Evolutionary conservation across 2,797 vertebrate genomes (phyloP).

Genomic region (Numenius phaeopus): DNA sequence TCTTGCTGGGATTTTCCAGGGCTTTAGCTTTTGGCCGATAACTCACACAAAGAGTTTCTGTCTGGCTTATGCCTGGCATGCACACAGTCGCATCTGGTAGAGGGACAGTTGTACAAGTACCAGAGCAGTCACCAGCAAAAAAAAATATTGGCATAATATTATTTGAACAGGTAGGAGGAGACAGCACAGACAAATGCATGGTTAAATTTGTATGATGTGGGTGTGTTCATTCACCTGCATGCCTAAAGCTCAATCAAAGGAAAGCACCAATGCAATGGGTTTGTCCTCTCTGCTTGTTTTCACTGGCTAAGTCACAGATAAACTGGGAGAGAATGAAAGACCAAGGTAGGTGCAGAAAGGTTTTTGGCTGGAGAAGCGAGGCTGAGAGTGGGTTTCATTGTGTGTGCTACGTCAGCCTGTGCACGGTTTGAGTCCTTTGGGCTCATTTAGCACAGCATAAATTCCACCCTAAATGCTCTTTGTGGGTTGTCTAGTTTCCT

Average conservation of each 20-base stretch:
- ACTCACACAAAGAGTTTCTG: not conserved
- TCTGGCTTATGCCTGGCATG: not conserved
- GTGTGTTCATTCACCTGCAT: not conserved
- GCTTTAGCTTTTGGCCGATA: not conserved
- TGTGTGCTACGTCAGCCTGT: not conserved
- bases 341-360: not conserved
- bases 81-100: not conserved
- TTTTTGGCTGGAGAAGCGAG: not conserved
- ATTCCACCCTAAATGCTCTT: slow-evolving; percentile 3
- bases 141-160: not conserved
- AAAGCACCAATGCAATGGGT: not conserved
- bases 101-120: not conserved
- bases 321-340: not conserved
- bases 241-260: not conserved
- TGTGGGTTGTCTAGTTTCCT: slow-evolving; percentile 25
- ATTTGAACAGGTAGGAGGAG: not conserved
- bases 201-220: not conserved
- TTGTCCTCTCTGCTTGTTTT: not conserved
- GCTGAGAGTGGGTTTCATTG: not conserved
- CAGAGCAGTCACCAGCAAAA: not conserved
- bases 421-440: not conserved
- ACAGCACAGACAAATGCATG: not conserved
- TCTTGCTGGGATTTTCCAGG: not conserved
- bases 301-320: not conserved
- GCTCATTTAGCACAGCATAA: slow-evolving; percentile 17